Percentiles rank a stretch among this genome's conserved stretches.
Evolutionary conservation across 1,140 invertebrate genomes (phyloP).

Genomic region (Melitaea cinxia): DNA sequence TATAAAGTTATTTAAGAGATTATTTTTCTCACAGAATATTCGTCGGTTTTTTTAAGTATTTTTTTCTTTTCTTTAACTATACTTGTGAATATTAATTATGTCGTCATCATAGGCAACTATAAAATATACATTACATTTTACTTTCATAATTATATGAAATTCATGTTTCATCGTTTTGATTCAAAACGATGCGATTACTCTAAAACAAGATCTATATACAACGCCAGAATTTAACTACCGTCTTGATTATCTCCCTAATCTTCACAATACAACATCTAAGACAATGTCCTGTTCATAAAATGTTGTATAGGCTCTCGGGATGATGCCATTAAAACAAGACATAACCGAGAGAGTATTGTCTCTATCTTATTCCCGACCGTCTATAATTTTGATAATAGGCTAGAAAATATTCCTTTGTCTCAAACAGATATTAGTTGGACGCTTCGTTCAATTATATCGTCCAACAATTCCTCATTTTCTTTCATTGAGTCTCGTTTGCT

Average conservation of each 20-base stretch:
- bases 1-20: no score
- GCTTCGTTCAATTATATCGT: conserved; percentile 67
- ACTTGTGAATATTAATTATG: no score
- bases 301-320: conserved; percentile 66
- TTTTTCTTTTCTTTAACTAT: no score
- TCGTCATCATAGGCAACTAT: no score
- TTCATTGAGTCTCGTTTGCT: conserved; percentile 44
- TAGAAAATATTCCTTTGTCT: conserved; percentile 80
- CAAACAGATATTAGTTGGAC: conserved; percentile 61
- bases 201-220: conserved; percentile 23
- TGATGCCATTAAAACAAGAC: conserved; percentile 74
- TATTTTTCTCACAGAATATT: no score
- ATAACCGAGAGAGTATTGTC: conserved; percentile 60
- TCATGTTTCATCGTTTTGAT: neutral
- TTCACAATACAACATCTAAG: conserved; percentile 55
- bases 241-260: conserved; percentile 45
- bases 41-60: no score
- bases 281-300: conserved; percentile 72
- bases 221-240: conserved; percentile 43
- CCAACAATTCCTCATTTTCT: conserved; percentile 44
- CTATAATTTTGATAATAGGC: conserved; percentile 80
- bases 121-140: no score
- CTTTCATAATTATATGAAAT: no score
- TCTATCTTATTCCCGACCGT: conserved; percentile 55
- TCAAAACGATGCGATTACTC: neutral